phyloP scores from a whole-genome alignment of 2,797 vertebrate species.

The Smutsia gigantea region DNA sequence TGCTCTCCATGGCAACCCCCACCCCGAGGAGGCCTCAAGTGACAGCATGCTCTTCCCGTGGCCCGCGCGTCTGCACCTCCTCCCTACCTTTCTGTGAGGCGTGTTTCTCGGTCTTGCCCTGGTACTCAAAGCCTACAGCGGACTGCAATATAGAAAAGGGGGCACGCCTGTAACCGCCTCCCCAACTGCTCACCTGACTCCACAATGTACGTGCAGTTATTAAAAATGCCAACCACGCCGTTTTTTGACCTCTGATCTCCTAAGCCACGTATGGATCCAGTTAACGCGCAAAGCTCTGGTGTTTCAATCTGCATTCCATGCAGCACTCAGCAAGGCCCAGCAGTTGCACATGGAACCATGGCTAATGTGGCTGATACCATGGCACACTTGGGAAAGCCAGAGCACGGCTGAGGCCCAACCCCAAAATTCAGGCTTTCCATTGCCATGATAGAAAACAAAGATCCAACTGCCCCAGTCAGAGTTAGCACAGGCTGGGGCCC shows the following conservation, averaged over 20 bases:
- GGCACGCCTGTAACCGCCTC: not conserved
- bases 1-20: fast-evolving
- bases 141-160: constrained; percentile 87
- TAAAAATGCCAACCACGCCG: fast-evolving
- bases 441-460: fast-evolving
- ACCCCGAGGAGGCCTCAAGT: fast-evolving
- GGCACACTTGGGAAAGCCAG: not conserved
- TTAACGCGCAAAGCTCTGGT: fast-evolving
- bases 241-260: not conserved
- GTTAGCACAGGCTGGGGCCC: not conserved
- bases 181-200: no score
- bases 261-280: no score
- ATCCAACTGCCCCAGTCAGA: fast-evolving
- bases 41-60: fast-evolving
- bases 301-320: fast-evolving
- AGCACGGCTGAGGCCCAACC: fast-evolving
- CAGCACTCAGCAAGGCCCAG: fast-evolving
- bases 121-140: constrained; percentile 96
- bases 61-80: no score
- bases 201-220: fast-evolving
- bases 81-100: constrained; percentile 96
- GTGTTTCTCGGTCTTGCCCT: constrained; percentile 97
- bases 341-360: fast-evolving
- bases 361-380: not conserved
- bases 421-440: fast-evolving